Conservation (phyloP, 2,113 vertebrate genomes). For the Excalfactoria chinensis region DNA sequence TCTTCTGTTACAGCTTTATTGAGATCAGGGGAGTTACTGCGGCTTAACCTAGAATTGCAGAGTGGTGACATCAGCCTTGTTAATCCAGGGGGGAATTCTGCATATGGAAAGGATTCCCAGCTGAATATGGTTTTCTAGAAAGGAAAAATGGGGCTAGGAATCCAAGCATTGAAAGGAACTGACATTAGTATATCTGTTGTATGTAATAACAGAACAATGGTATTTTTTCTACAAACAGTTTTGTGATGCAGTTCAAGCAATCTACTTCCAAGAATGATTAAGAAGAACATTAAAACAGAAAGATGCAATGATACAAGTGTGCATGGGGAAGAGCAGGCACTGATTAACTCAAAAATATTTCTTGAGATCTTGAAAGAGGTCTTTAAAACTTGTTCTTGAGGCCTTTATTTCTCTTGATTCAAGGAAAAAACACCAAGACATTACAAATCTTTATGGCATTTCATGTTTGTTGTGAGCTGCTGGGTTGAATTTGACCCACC, state of each 20-base stretch:
- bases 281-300: neutral
- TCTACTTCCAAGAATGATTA: neutral
- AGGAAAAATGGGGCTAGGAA: conserved; percentile 9
- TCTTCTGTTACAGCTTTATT: conserved; percentile 48
- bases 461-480: neutral
- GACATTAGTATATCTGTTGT: neutral
- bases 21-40: conserved; percentile 43
- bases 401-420: neutral
- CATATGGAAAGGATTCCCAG: conserved; percentile 17
- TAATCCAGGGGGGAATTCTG: conserved; percentile 52
- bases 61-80: conserved; percentile 42
- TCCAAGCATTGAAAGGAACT: neutral
- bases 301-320: neutral
- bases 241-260: neutral
- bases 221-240: neutral
- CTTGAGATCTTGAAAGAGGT: neutral
- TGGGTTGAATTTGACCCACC: neutral
- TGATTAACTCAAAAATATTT: neutral
- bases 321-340: neutral
- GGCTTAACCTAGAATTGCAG: conserved; percentile 57
- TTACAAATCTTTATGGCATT: neutral
- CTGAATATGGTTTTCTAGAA: neutral
- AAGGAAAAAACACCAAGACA: neutral
- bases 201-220: neutral
- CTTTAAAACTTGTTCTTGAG: neutral